Evolutionary conservation across 2,888 invertebrate species (phyloP), one percentile per base, ranked within the genome.

Genomic region (Pseudoips prasinana): DNA sequence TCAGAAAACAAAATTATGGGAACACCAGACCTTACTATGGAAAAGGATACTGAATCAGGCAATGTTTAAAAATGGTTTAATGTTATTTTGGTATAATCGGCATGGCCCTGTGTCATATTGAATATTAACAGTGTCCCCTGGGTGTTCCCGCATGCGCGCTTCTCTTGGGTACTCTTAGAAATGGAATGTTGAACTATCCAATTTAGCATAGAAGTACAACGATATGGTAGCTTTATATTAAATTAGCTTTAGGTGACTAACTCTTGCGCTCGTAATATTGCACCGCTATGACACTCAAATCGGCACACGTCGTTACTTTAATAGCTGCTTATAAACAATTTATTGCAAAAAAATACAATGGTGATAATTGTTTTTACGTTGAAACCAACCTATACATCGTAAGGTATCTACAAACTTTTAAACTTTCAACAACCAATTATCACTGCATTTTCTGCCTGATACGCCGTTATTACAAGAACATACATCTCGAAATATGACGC

Each of bases 231-330:
- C 29, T 41, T 31, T 32, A 20, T 25, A 28, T 43, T 29, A 46
- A 46, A 42, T 38, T 33, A 39, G 58, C 63, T 54, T 59, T 58
- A 56, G 61, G 65, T 68, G 60, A 78, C 76, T 79, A 79, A 79
- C 72, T 36, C 39, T 48, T 55, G 33, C 35, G 62, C 65, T 55
- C 49, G 60, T 58, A 73, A 63, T 43, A 52, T 58, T 64, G 73
- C 74, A 71, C 65, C 51, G 58, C 58, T 55, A 58, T 47, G 49
- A 50, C 55, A 52, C 49, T 56, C 52, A 46, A 37, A 46, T 38
- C 48, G 37, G 54, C 56, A 59, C 58, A 62, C 60, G 63, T 58
- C 63, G 46, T 35, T 49, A 32, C 7, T 34, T 6, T 41, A 37
- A 14, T 14, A 14, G 14, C 5, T 14, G 14, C 14, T 14, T 14